Base-by-base conservation (phyloP, 2,797 vertebrate species). In the Perdix hodgsoniae region DNA sequence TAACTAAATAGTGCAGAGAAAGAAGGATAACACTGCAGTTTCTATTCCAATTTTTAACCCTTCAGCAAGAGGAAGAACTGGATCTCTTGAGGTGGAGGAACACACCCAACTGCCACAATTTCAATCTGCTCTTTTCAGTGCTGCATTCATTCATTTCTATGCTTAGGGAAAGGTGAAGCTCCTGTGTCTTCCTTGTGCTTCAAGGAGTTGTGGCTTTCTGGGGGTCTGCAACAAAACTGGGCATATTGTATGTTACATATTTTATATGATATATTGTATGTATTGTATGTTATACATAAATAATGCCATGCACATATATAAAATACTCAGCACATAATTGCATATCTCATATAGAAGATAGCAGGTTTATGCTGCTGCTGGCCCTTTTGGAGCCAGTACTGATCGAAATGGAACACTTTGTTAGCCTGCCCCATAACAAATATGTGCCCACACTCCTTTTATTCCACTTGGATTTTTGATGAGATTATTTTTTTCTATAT, bases 11-110 rank as follows among this genome's bases (percentile, higher is more conserved):
- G 22, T 60, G 47, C 9, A 40, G 73, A 83, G 45, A 81, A 81
- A 83, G 45, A 81, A 66, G 29, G 67, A 88, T 92, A 94, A 78
- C 60, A 79, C 60, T 81, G 84, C 63, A 79, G 79, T 89, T 93
- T 89, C 86, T 95, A 56, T 87, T 88, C 66, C 42, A 77, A 52
- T 45, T 75, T 80, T 95, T 95, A 96, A 96, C 95, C 92, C 94
- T 94, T 94, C 76, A 66, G 59, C 59, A 47, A 91, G 61, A 50
- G 72, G 65, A 87, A 78, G 35, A 39, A 54, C 37, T 91, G 70
- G 29, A 57, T 57, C 61, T 84, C 56, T 65, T 31, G 40, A 66
- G 50, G 49, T 59, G 54, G 39, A 29, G 49, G 59, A 37, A 49
- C 77, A 78, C 33, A 22, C 3, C 23, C 9, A 29, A 57, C 33